Evolutionary conservation across 2,797 vertebrate species (phyloP), one percentile per base, ranked within the genome.

Genomic region (Euthynnus affinis): DNA sequence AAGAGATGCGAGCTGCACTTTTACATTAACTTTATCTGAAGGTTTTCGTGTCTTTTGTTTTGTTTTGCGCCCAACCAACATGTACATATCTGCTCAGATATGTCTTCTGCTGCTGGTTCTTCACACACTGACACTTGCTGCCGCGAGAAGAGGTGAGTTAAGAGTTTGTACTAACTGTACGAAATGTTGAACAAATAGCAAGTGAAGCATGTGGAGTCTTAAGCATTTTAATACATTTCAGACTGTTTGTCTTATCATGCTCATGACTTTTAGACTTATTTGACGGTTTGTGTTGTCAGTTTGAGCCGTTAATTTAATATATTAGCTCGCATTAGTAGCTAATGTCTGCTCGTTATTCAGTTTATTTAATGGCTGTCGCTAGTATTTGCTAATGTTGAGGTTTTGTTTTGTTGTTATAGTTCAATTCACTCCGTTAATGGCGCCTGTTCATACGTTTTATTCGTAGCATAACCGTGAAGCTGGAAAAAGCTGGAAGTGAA

Each of bases 51-150:
- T 37, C 4, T 29, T 14, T 34, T 29, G 15, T 34, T 3, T 6
- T 56, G 0, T 48, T 64, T 9, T 37, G 20, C 15, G 0, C 2
- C 9, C 12, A 7, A 37, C 22, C 8, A 78, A 25, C 34, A 95
- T 95, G 94, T 34, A 9, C 51, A 10, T 0, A 1, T 52, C 22
- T 51, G 40, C 68, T 6, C 57, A 12, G 2, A 25, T 2, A 12
- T 72, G 86, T 17, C 20, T 88, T 42, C 60, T 73, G 40, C 20
- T 91, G 3, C 57, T 92, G 55, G 13, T 80, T 17, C 46, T 92
- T 52, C 68, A 58, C 29, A 15, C 72, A 1, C 53, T 84, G 34
- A 20, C 62, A 32, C 17, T 5, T 29, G 76, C 63, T 7, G 59
- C 12, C 13, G 60, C 74, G 4, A 56, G 9, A 27, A 67, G 18